Base-by-base conservation (phyloP, 2,797 vertebrate genomes). In the Podargus strigoides region DNA sequence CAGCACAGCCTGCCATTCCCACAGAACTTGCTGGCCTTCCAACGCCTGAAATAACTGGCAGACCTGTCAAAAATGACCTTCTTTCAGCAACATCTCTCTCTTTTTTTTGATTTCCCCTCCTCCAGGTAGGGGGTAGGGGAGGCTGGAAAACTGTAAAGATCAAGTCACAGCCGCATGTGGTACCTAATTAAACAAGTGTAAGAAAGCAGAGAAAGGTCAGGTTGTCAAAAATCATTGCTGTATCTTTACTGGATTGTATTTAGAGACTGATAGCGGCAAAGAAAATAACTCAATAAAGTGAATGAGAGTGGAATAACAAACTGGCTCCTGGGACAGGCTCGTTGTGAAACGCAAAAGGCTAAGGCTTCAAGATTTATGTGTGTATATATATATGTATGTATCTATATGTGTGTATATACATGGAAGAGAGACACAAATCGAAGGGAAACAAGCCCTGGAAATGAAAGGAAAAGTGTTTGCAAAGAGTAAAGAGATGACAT, bases 131-230 rank as follows among this genome's bases (percentile, higher is more conserved):
- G 68, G 56, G 62, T 63, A 53, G 84, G 69, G 70, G 60, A 94
- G 66, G 81, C 14, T 94, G 87, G 93, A 97, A 97, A 97, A 97
- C 87, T 96, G 96, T 95, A 97, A 97, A 97, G 96, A 97, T 97
- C 97, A 97, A 98, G 97, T 93, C 96, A 97, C 92, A 87, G 94
- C 87, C 95, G 94, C 94, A 93, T 96, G 83, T 95, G 96, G 92
- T 97, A 97, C 97, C 97, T 98, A 98, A 98, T 98, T 98, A 98
- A 98, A 98, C 97, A 98, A 98, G 97, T 98, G 97, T 98, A 97
- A 96, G 96, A 96, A 98, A 97, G 96, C 96, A 70, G 73, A 87
- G 96, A 98, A 98, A 98, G 98, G 97, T 98, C 98, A 98, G 95
- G 86, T 97, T 98, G 98, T 98, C 98, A 98, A 98, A 98, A 98